Base-by-base conservation (phyloP, 2,797 vertebrate species). In the Danio aesculapii region DNA sequence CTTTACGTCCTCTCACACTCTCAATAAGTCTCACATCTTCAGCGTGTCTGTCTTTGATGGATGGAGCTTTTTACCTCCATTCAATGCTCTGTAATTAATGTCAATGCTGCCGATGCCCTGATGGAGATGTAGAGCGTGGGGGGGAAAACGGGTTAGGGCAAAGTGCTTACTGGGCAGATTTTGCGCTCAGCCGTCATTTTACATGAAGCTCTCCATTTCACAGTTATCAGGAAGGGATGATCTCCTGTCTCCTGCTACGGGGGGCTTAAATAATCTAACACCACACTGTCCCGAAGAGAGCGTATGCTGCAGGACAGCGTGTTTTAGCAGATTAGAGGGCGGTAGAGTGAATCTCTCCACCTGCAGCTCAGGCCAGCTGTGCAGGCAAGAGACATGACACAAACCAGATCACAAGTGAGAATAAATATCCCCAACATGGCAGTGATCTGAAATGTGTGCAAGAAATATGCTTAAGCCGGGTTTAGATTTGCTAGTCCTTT, bases 61-160 rank as follows among this genome's bases (percentile, higher is more conserved):
- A 93, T 92, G 88, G 82, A 81, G 61, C 90, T 89, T 90, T 92
- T 90, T 91, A 91, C 89, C 88, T 89, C 88, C 88, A 89, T 88
- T 89, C 87, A 89, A 91, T 91, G 89, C 87, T 85, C 86, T 92
- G 84, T 92, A 92, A 93, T 94, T 93, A 93, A 92, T 92, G 87
- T 89, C 88, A 91, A 90, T 91, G 88, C 82, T 57, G 66, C 19
- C 12, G 50, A 39, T 39, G 43, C 19, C 8, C 53, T 30, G 47
- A 76, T 66, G 47, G 44, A 71, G 46, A 52, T 1, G n/a, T 14
- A 75, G 21, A 63, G 66, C 10, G 57, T 30, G 12, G 41, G 4
- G n/a, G 14, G n/a, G 14, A 57, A 86, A 79, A 88, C 79, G 47
- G 70, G 85, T 81, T 58, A 83, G 52, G 64, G 85, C 30, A 82